Conservation (phyloP, 2,797 vertebrate species). For the Hephaestus fuliginosus region DNA sequence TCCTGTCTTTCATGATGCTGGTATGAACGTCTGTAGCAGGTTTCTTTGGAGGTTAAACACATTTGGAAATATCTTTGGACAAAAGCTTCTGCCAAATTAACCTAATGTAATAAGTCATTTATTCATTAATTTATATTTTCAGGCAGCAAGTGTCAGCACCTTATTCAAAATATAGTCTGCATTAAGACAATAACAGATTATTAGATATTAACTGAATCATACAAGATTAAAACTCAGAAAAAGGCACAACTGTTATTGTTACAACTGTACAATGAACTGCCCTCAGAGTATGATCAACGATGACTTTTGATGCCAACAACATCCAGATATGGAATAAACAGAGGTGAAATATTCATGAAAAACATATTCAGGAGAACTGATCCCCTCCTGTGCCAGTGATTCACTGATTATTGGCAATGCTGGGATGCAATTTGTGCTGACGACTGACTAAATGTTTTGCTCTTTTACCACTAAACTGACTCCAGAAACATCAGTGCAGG, state of each 20-base stretch:
- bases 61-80: background rate
- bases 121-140: background rate
- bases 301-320: background rate
- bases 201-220: background rate
- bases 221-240: background rate
- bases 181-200: background rate
- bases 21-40: background rate
- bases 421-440: background rate
- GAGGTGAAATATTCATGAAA: slow-evolving; percentile 2
- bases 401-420: background rate
- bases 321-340: background rate
- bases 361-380: slow-evolving; percentile 1
- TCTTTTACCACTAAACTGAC: background rate
- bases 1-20: background rate
- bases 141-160: too few relatives aligned
- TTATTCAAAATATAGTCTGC: too few relatives aligned
- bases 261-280: background rate
- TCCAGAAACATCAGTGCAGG: background rate
- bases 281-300: background rate
- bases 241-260: background rate
- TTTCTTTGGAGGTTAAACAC: too few relatives aligned
- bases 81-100: background rate
- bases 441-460: background rate
- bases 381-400: background rate
- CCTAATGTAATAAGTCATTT: background rate